Conservation (phyloP, 2,797 vertebrate species). For the Remorina albescens region DNA sequence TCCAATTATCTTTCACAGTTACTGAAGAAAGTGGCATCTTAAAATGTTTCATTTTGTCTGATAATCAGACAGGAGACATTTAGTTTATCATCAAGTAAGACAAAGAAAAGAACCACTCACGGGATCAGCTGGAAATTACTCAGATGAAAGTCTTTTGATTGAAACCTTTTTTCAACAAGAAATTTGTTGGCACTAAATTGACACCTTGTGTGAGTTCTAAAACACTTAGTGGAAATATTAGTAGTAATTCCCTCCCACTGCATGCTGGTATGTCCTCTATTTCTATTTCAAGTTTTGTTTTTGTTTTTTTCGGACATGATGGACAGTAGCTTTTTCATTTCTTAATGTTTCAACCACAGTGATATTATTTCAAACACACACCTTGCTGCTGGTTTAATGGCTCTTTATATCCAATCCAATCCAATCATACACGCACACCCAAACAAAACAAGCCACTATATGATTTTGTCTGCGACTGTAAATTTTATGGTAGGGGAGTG, state of each 20-base stretch:
- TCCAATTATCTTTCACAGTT: not conserved
- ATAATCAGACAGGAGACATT: not conserved
- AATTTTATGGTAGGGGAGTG: constrained; percentile 14
- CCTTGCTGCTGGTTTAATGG: constrained; percentile 28
- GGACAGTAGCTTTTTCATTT: constrained; percentile 20
- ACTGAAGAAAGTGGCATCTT: not conserved
- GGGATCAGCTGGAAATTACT: not conserved
- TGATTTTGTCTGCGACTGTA: not conserved
- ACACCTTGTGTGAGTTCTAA: not conserved
- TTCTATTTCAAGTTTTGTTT: no score
- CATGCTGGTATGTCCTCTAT: not conserved
- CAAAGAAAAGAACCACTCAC: not conserved
- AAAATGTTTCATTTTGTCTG: not conserved
- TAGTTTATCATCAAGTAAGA: not conserved
- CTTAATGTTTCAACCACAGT: constrained; percentile 38
- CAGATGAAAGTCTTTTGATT: not conserved
- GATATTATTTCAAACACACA: constrained; percentile 44
- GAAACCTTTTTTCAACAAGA: not conserved
- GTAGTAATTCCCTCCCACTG: not conserved
- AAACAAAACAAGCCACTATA: not conserved
- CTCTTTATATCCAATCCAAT: constrained; percentile 39
- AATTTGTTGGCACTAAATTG: not conserved
- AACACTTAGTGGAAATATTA: not conserved
- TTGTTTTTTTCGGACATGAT: not conserved
- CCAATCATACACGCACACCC: constrained; percentile 8